Base-by-base conservation (phyloP, 2,888 invertebrate species). In the Axea sp. region DNA sequence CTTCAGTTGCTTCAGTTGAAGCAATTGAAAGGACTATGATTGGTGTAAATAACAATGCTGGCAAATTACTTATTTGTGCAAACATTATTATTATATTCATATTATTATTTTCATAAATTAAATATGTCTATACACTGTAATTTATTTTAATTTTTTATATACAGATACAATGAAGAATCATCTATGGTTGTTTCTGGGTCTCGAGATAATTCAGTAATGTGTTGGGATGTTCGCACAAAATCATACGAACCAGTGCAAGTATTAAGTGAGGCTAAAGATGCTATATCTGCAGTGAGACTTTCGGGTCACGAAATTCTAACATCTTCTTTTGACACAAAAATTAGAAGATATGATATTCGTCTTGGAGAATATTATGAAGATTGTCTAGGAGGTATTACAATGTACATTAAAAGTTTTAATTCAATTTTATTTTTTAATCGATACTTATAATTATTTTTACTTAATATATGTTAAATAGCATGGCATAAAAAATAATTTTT, bases 231-330 rank as follows among this genome's bases (percentile, higher is more conserved):
- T 19, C 90, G 93, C 75, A 91, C 92, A 0, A 89, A 91, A 53
- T 91, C 90, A 49, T 89, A 91, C 45, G 93, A 93, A 62, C 94
- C 96, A 0, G 91, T 95, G 17, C 96, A 96, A 88, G 90, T 90
- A 15, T 89, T 99, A 83, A 93, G 94, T 86, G 98, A 99, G 78
- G 97, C 98, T 0, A 97, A 95, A 87, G 99, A 99, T 87, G 94
- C 95, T 76, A 92, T 96, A 75, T 94, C 94, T 0, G 91, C 92
- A 0, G 86, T 95, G 22, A 91, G 92, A 83, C 92, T 98, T 0
- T 95, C 95, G 0, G 94, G 96, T 84, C 92, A 96, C 88, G 96
- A 97, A 89, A 95, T 99, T 77, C 89, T 97, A 39, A 92, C 96
- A 0, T 94, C 94, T 3, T 98, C 97, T 0, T 93, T 97, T 0